phyloP scores from a whole-genome alignment of 2,888 invertebrate genomes.

The Lymantria dispar region DNA sequence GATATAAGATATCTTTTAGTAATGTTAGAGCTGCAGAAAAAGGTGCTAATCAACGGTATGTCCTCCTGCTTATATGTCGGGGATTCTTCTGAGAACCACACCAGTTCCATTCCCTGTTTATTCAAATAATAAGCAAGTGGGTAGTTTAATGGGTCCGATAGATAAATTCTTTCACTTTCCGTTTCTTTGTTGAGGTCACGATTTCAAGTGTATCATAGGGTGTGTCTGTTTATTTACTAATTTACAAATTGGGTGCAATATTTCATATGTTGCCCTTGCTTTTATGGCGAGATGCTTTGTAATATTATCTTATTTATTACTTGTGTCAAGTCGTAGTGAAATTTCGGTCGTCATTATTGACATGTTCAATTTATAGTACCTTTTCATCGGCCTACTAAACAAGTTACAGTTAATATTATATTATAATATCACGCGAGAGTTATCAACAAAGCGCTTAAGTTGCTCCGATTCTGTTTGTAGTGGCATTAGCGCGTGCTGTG shows the following conservation, averaged over 20 bases:
- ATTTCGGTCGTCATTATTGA: slow-evolving; percentile 66
- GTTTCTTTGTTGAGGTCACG: slow-evolving; percentile 57
- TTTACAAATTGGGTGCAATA: slow-evolving; percentile 27
- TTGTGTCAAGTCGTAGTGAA: slow-evolving; percentile 55
- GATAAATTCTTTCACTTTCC: slow-evolving; percentile 66
- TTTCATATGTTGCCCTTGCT: slow-evolving; percentile 9
- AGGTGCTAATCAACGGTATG: slow-evolving; percentile 70
- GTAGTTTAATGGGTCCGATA: slow-evolving; percentile 59
- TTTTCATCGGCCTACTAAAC: slow-evolving; percentile 61
- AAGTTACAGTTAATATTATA: slow-evolving; percentile 73
- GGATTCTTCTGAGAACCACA: slow-evolving; percentile 65
- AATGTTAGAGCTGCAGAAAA: slow-evolving; percentile 35
- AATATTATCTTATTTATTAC: slow-evolving; percentile 29
- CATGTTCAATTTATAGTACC: slow-evolving; percentile 44
- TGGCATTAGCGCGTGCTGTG: slow-evolving; percentile 59
- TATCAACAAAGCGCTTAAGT: slow-evolving; percentile 46
- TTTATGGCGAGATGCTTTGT: slow-evolving; percentile 1
- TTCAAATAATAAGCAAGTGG: slow-evolving; percentile 62
- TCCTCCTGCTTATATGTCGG: slow-evolving; percentile 57
- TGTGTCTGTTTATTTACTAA: slow-evolving; percentile 15
- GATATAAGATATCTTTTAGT: slow-evolving; percentile 39
- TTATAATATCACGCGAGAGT: slow-evolving; percentile 75
- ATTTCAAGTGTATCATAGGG: slow-evolving; percentile 44
- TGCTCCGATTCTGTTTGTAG: slow-evolving; percentile 60
- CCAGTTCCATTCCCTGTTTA: slow-evolving; percentile 60